Percentiles rank a stretch among this genome's conserved stretches.
Conservation (phyloP, 2,888 invertebrate species). For the Melanotus villosus region DNA sequence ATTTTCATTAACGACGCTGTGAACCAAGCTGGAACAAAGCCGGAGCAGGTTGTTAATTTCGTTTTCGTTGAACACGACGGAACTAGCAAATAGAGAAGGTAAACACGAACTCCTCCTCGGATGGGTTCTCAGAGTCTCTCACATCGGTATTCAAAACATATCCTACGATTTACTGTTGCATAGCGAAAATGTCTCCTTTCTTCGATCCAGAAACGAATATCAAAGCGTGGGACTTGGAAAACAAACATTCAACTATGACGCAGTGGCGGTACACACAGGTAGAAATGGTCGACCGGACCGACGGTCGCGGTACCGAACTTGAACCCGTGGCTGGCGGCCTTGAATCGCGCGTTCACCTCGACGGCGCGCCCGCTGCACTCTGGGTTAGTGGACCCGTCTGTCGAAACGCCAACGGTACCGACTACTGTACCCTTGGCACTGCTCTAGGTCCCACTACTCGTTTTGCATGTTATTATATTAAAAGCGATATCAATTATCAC, state of each 20-base stretch:
- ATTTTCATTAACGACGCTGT: background rate
- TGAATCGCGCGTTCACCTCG: constrained; percentile 72
- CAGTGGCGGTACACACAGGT: constrained; percentile 46
- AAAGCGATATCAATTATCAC: constrained; percentile 31
- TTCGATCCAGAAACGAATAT: background rate
- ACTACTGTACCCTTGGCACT: constrained; percentile 44
- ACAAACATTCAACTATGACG: constrained; percentile 33
- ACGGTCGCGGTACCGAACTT: constrained; percentile 60
- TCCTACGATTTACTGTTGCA: background rate
- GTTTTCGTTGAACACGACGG: constrained; percentile 16
- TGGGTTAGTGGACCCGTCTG: constrained; percentile 57
- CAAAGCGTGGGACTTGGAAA: constrained; percentile 20
- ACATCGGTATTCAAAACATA: background rate
- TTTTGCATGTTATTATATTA: constrained; percentile 22
- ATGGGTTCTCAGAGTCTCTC: background rate
- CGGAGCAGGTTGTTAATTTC: constrained; percentile 16
- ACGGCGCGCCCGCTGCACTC: constrained; percentile 68
- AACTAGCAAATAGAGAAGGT: background rate
- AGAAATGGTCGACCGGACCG: constrained; percentile 50
- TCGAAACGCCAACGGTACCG: constrained; percentile 49
- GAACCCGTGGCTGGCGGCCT: constrained; percentile 68
- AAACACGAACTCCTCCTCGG: background rate
- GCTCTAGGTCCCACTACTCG: constrained; percentile 24
- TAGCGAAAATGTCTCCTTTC: background rate
- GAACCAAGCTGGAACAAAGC: constrained; percentile 6